These are phyloP conservation scores for Phragmatobia fuliginosa DNA, from an alignment of 2,888 invertebrate genomes.

Conservation along the genomic window DNA sequence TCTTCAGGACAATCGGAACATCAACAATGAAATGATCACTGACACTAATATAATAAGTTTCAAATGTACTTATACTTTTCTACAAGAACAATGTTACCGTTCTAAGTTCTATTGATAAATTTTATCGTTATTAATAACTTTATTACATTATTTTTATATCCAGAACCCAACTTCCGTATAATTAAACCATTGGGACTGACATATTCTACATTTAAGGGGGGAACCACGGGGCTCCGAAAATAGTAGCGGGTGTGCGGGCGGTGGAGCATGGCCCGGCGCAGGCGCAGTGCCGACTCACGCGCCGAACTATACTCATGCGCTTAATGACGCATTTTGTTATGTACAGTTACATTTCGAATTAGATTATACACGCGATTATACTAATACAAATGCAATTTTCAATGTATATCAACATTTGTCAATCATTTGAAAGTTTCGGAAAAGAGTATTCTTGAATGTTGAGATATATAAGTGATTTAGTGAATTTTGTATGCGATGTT, in stretches of 20 bases:
- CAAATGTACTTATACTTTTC: too few species aligned
- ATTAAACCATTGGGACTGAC: constrained; percentile 35
- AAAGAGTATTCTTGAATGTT: not conserved
- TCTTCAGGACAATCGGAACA: too few species aligned
- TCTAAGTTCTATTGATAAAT: too few species aligned
- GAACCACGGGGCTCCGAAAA: constrained; percentile 71
- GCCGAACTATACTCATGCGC: constrained; percentile 57
- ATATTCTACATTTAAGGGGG: constrained; percentile 50
- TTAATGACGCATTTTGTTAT: constrained; percentile 32
- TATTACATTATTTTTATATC: not conserved
- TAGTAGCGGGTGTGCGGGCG: constrained; percentile 65
- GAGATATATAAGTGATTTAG: constrained; percentile 19
- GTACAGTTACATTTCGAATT: constrained; percentile 14
- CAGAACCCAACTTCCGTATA: constrained; percentile 26
- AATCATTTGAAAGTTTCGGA: not conserved
- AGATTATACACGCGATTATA: not conserved
- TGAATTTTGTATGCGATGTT: constrained; percentile 64
- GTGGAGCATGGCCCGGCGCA: constrained; percentile 54
- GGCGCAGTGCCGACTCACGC: constrained; percentile 65
- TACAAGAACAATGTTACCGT: too few species aligned
- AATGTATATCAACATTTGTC: constrained; percentile 1
- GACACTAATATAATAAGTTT: too few species aligned
- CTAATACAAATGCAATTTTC: not conserved
- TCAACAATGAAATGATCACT: too few species aligned
- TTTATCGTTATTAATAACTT: not conserved